phyloP scores from a whole-genome alignment of 2,797 vertebrate species.

The Eleutherodactylus coqui region DNA sequence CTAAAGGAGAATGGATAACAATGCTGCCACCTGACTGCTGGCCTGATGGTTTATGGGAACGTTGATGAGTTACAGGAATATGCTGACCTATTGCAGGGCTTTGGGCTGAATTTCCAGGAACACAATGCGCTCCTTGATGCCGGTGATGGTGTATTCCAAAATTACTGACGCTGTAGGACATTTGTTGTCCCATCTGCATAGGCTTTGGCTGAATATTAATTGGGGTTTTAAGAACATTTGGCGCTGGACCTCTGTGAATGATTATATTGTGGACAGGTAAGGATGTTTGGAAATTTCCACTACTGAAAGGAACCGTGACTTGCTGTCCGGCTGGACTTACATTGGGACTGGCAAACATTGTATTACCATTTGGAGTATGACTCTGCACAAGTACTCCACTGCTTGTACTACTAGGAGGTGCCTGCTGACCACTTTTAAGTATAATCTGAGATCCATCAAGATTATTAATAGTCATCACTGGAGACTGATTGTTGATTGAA shows the following conservation, averaged over 20 bases:
- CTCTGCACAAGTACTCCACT: constrained; percentile 77
- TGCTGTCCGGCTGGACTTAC: constrained; percentile 86
- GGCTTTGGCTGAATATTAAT: constrained; percentile 96
- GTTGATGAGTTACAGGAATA: constrained; percentile 82
- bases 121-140: constrained; percentile 83
- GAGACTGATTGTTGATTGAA: constrained; percentile 87
- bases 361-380: constrained; percentile 82
- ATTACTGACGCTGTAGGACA: constrained; percentile 87
- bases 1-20: constrained; percentile 88
- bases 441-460: constrained; percentile 95
- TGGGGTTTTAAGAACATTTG: constrained; percentile 88
- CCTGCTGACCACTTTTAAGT: constrained; percentile 83
- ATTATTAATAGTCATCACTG: constrained; percentile 95
- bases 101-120: constrained; percentile 84
- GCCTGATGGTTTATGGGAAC: constrained; percentile 75
- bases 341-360: constrained; percentile 81
- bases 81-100: constrained; percentile 79
- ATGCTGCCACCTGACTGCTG: constrained; percentile 82
- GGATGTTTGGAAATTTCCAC: constrained; percentile 83
- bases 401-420: constrained; percentile 78
- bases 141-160: constrained; percentile 83
- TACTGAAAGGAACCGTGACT: constrained; percentile 92
- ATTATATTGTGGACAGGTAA: constrained; percentile 98
- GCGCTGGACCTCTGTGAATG: constrained; percentile 92
- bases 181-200: constrained; percentile 87